phyloP scores from a whole-genome alignment of 2,113 vertebrate genomes.

The Marmota flaviventris region DNA sequence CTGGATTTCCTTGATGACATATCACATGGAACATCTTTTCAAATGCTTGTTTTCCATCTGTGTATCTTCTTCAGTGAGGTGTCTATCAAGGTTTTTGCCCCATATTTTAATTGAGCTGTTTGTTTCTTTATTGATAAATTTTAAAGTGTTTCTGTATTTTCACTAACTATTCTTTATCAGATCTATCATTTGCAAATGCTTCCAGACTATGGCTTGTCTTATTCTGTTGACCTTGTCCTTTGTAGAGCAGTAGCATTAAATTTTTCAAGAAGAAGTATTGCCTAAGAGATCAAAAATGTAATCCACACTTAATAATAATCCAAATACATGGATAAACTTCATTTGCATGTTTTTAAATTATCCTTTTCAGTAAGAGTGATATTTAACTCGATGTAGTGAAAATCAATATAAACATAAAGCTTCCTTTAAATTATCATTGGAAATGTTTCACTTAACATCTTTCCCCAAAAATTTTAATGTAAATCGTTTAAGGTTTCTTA shows the following conservation, averaged over 20 bases:
- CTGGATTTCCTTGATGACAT: neutral
- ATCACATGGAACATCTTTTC: neutral
- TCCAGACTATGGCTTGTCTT: neutral
- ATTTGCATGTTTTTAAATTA: neutral
- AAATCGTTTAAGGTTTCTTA: conserved; percentile 37
- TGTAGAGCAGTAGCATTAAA: neutral
- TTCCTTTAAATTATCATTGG: neutral
- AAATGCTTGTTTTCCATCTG: neutral
- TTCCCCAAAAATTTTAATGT: neutral
- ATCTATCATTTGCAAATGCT: neutral
- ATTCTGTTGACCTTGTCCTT: neutral
- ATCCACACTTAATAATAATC: neutral
- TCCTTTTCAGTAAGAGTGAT: neutral
- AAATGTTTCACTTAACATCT: neutral
- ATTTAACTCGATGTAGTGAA: neutral
- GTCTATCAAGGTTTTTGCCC: neutral
- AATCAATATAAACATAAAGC: conserved; percentile 28
- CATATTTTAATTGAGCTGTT: neutral
- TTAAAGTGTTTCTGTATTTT: neutral
- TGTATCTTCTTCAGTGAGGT: neutral
- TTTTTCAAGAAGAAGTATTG: conserved; percentile 34
- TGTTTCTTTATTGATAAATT: neutral
- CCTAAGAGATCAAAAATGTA: conserved; percentile 20
- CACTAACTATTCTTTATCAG: neutral
- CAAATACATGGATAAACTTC: neutral